phyloP scores from a whole-genome alignment of 2,113 vertebrate genomes.

The Symphodus melops region DNA sequence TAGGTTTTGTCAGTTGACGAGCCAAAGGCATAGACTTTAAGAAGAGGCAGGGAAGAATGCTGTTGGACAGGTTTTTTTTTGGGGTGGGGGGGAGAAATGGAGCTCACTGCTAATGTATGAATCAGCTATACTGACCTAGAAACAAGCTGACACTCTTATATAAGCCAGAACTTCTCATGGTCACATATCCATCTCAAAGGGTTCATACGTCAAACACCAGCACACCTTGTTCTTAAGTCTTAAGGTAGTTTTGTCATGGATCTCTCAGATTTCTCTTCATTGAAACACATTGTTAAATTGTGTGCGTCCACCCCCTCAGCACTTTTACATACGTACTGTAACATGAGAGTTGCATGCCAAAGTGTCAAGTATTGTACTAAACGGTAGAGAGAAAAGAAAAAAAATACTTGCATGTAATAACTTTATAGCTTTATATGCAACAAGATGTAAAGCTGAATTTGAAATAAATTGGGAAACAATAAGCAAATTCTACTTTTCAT shows the following conservation, averaged over 20 bases:
- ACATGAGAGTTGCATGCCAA: not conserved
- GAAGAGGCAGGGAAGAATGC: slow-evolving; percentile 22
- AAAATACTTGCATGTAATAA: not conserved
- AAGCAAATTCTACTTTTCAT: too few relatives aligned
- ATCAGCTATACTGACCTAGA: not conserved
- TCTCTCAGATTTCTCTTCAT: slow-evolving; percentile 13
- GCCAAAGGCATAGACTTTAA: not conserved
- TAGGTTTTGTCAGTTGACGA: not conserved
- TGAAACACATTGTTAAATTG: slow-evolving; percentile 7
- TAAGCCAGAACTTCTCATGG: not conserved
- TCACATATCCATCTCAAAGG: not conserved
- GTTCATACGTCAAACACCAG: slow-evolving; percentile 11
- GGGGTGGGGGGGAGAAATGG: too few relatives aligned
- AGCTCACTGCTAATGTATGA: slow-evolving; percentile 5
- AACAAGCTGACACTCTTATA: not conserved
- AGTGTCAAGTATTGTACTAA: not conserved
- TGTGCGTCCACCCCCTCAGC: not conserved
- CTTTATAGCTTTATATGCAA: slow-evolving; percentile 14
- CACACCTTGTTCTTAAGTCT: slow-evolving; percentile 7
- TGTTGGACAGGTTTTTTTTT: slow-evolving; percentile 29
- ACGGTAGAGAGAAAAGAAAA: not conserved
- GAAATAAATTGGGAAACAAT: too few relatives aligned
- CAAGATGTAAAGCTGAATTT: not conserved
- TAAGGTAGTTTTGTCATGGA: not conserved
- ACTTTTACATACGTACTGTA: slow-evolving; percentile 5